phyloP scores from a whole-genome alignment of 2,888 invertebrate genomes.

The Agrotis ipsilon region DNA sequence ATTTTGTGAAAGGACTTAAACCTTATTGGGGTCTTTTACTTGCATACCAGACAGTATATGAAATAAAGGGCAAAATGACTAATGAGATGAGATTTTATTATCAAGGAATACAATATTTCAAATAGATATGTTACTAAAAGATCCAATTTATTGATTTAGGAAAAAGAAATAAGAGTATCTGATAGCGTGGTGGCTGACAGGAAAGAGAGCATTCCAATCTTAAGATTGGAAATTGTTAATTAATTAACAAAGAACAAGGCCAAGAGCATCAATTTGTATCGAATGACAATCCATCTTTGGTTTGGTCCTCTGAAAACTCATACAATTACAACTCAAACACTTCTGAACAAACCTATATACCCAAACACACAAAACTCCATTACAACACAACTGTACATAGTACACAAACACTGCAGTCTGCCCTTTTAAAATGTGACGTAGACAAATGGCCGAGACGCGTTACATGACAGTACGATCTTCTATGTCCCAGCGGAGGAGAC shows the following conservation, averaged over 20 bases:
- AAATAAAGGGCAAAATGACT: background rate
- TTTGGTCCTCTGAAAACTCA: too few species aligned
- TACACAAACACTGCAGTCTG: conserved; percentile 41
- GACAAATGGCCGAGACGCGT: conserved; percentile 62
- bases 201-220: too few species aligned
- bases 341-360: background rate
- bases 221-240: too few species aligned
- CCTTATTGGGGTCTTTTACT: background rate
- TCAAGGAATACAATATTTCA: too few species aligned
- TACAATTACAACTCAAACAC: background rate
- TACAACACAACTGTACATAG: conserved; percentile 32
- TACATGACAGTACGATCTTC: conserved; percentile 66
- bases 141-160: too few species aligned
- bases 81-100: too few species aligned
- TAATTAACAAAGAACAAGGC: too few species aligned
- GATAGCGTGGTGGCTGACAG: too few species aligned
- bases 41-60: background rate
- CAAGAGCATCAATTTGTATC: too few species aligned
- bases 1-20: conserved; percentile 11
- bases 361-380: conserved; percentile 19
- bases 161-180: too few species aligned
- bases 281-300: too few species aligned
- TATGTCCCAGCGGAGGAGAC: conserved; percentile 39
- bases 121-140: too few species aligned
- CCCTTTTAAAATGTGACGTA: conserved; percentile 66